phyloP scores from a whole-genome alignment of 2,113 vertebrate genomes.

The Solea solea region DNA sequence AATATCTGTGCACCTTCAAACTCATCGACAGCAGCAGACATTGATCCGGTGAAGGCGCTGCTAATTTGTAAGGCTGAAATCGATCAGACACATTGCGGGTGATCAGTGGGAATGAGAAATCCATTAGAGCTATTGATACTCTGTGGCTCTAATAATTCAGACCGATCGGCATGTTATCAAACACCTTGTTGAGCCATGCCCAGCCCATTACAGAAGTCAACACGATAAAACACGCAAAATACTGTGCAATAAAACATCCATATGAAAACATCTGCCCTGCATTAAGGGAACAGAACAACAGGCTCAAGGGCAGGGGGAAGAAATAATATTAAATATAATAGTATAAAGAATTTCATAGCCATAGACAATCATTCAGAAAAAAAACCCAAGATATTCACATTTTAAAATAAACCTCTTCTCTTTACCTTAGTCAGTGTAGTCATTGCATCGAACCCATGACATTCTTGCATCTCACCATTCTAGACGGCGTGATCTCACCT shows the following conservation, averaged over 20 bases:
- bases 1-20: conserved; percentile 33
- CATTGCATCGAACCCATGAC: conserved; percentile 78
- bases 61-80: conserved; percentile 65
- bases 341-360: conserved; percentile 67
- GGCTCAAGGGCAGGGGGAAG: conserved; percentile 16
- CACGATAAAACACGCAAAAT: conserved; percentile 58
- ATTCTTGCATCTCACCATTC: conserved; percentile 69
- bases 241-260: conserved; percentile 68
- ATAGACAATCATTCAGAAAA: conserved; percentile 63
- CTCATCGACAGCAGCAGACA: conserved; percentile 31
- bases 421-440: conserved; percentile 45
- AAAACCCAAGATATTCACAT: conserved; percentile 70
- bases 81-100: conserved; percentile 67
- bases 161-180: conserved; percentile 44
- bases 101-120: conserved; percentile 75
- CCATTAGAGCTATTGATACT: conserved; percentile 66
- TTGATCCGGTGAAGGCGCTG: conserved; percentile 54
- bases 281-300: conserved; percentile 42
- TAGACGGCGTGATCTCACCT: conserved; percentile 46
- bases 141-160: conserved; percentile 37
- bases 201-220: conserved; percentile 58
- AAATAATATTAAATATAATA: conserved; percentile 67
- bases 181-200: conserved; percentile 52
- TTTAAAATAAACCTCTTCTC: conserved; percentile 77
- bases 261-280: conserved; percentile 50